Evolutionary conservation across 2,888 invertebrate genomes (phyloP).

Genomic region (Ormia ochracea): DNA sequence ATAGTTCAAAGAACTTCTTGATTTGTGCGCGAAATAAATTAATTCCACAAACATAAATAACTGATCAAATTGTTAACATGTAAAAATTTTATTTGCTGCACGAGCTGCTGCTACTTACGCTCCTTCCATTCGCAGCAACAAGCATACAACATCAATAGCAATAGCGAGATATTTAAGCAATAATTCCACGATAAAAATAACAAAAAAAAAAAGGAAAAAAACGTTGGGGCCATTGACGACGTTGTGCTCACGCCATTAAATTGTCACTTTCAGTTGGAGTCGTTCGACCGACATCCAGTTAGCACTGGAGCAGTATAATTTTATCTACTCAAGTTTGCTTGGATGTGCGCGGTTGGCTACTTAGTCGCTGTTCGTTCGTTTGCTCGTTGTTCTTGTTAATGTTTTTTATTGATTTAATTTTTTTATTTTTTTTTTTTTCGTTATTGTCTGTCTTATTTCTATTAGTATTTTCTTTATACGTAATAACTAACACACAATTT

Average conservation of each 20-base stretch:
- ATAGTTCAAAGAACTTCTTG: background rate
- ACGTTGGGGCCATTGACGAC: constrained; percentile 63
- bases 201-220: constrained; percentile 21
- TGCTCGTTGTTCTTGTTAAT: constrained; percentile 31
- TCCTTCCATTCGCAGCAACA: background rate
- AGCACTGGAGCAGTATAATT: constrained; percentile 14
- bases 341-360: constrained; percentile 7
- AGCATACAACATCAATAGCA: constrained; percentile 36
- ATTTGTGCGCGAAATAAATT: background rate
- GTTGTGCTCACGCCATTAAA: constrained; percentile 73
- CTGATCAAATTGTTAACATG: constrained; percentile 21
- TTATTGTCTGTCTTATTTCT: constrained; percentile 42
- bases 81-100: constrained; percentile 32
- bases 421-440: constrained; percentile 61
- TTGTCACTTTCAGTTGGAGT: constrained; percentile 71
- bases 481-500: constrained; percentile 62
- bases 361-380: constrained; percentile 1
- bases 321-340: background rate
- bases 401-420: constrained; percentile 15
- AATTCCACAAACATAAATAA: background rate
- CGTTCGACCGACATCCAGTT: constrained; percentile 62
- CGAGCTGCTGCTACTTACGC: constrained; percentile 10
- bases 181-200: constrained; percentile 54
- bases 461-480: constrained; percentile 69
- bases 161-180: constrained; percentile 51